Evolutionary conservation across 92 coral and sea anemone species (phyloP).

Genomic region (Pocillopora grandis): DNA sequence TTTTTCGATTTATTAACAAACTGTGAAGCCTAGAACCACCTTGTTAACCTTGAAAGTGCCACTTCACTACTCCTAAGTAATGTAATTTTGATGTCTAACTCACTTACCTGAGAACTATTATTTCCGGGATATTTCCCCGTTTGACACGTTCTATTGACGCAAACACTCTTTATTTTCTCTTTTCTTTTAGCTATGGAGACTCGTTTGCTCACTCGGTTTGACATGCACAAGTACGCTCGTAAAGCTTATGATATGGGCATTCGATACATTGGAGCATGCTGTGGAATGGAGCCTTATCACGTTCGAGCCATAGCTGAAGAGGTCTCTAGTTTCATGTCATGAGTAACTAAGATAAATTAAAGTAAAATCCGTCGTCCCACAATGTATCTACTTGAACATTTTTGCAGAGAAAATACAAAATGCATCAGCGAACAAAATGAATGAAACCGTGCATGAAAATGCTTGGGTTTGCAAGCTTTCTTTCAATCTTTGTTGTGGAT

Average conservation of each 20-base stretch:
- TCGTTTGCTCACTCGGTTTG: constrained; percentile 58
- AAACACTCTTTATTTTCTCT: background rate
- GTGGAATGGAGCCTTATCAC: constrained; percentile 66
- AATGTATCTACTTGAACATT: too few relatives aligned
- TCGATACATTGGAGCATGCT: constrained; percentile 65
- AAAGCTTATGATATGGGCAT: constrained; percentile 60
- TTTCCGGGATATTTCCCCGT: background rate
- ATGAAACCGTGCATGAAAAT: too few relatives aligned
- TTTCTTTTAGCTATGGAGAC: constrained; percentile 43
- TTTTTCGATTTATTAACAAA: too few relatives aligned
- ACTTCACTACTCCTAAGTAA: too few relatives aligned
- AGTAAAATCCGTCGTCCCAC: too few relatives aligned
- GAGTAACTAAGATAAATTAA: too few relatives aligned
- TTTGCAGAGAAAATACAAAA: too few relatives aligned
- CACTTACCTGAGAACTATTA: background rate
- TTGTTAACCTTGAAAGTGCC: too few relatives aligned
- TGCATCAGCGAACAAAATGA: too few relatives aligned
- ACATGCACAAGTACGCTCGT: constrained; percentile 50
- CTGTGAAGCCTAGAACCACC: too few relatives aligned
- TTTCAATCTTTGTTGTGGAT: too few relatives aligned
- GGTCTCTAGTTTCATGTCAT: background rate
- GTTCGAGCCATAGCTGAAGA: constrained; percentile 67
- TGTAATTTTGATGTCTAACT: background rate
- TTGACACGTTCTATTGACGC: background rate
- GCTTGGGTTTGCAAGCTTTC: too few relatives aligned